Base-by-base conservation (phyloP, 2,113 vertebrate genomes). In the Pyrgilauda ruficollis region DNA sequence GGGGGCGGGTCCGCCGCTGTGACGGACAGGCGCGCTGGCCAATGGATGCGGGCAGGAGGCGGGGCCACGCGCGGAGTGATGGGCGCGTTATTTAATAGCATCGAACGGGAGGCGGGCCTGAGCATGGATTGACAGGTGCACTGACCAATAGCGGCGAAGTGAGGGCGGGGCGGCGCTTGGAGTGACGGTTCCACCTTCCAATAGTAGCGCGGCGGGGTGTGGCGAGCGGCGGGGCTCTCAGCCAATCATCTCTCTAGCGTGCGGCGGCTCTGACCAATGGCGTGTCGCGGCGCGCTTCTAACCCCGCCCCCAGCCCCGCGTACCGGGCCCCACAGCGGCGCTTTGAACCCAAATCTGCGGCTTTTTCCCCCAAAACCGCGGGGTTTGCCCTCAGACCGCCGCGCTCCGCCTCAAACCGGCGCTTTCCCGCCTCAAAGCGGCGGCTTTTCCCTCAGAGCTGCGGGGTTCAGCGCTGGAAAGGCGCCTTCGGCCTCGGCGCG, bases 341-440 rank as follows among this genome's bases (percentile, higher is more conserved):
- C 58, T 41, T 17, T 21, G 72, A 47, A 23, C 72, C 58, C 75
- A 0, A 50, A 77, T 10, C 35, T 77, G 75, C 58, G 58, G 75
- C 22, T 99, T 26, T 58, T 69, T 11, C 4, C 53, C 78, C 28
- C 78, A 47, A 81, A 68, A 59, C 30, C 4, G 64, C 53, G 23
- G 22, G 0, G 6, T 47, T 10, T 7, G 6, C 27, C 21, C 50
- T 11, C 41, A 46, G 12, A 56, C 20, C 64, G 35, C 43, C 28
- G 43, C 18, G 5, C 5, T 17, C 3, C 19, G 3, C 41, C 53
- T 23, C 43, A 6, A 8, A 8, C 16, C 46, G 7, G 5, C 47
- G 19, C 11, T 8, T 2, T 12, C 13, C 37, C 30, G 12, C 66
- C 37, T 11, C 24, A 1, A 0, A 2, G 18, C 22, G 22, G 23